phyloP scores from a whole-genome alignment of 2,113 vertebrate species.

The Elephantulus edwardii region DNA sequence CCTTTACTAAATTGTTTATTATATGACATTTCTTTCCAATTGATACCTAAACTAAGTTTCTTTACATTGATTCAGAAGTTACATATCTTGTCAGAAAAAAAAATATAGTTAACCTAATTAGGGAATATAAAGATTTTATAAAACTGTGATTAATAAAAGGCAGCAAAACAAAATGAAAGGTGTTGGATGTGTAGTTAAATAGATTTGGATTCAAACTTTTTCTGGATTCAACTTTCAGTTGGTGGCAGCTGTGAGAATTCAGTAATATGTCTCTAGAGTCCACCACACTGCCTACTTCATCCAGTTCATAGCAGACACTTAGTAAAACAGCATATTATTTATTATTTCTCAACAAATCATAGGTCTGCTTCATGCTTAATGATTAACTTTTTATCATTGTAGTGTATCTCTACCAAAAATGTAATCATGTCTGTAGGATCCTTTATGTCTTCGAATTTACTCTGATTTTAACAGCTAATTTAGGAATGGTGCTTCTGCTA shows the following conservation, averaged over 20 bases:
- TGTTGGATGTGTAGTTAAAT: background rate
- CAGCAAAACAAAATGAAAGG: background rate
- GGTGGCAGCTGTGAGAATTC: background rate
- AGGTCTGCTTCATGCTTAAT: background rate
- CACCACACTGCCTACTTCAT: background rate
- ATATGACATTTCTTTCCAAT: background rate
- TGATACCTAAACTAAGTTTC: conserved; percentile 30
- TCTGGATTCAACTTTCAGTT: background rate
- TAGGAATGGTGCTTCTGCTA: conserved; percentile 6
- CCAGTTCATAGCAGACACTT: background rate
- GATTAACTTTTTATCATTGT: background rate
- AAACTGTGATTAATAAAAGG: conserved; percentile 19
- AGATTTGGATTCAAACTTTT: background rate
- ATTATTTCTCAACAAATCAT: background rate
- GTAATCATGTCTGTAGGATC: background rate
- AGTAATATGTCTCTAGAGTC: background rate
- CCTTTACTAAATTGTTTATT: background rate
- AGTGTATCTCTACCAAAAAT: background rate
- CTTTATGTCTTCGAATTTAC: conserved; percentile 9
- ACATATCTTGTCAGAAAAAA: conserved; percentile 10
- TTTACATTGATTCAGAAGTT: conserved; percentile 5
- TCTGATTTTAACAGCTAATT: conserved; percentile 14
- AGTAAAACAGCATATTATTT: background rate
- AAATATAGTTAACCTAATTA: background rate
- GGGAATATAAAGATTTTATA: background rate